Conservation (phyloP, 2,888 invertebrate genomes). For the Metellina segmentata region DNA sequence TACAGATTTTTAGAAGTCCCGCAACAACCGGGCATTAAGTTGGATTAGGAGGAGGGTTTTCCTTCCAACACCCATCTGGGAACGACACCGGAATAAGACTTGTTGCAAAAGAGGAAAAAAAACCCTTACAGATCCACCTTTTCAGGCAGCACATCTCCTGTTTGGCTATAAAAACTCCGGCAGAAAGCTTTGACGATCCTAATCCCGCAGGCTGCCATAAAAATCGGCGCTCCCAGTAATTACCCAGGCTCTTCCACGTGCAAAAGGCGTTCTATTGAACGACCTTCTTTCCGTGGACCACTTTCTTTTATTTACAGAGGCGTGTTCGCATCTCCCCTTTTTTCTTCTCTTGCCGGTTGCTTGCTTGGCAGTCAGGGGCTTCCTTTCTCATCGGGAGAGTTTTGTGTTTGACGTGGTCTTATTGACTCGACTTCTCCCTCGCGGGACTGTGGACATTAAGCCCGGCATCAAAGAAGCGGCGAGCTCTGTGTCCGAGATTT, state of each 20-base stretch:
- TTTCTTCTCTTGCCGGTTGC: not conserved
- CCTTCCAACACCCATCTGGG: no score
- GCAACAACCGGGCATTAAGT: no score
- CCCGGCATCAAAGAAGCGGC: slow-evolving; percentile 49
- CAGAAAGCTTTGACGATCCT: slow-evolving; percentile 11
- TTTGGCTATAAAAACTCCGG: not conserved
- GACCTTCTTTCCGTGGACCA: not conserved
- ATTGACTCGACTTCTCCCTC: slow-evolving; percentile 49
- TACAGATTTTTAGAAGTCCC: no score
- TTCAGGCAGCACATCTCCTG: not conserved
- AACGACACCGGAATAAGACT: not conserved
- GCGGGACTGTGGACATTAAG: slow-evolving; percentile 43
- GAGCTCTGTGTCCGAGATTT: not conserved
- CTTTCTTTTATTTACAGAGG: slow-evolving; percentile 34
- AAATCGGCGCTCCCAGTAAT: slow-evolving; percentile 22
- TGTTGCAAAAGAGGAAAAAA: not conserved
- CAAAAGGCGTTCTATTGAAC: slow-evolving; percentile 17
- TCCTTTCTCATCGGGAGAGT: not conserved
- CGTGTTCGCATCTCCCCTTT: not conserved
- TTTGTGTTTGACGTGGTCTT: slow-evolving; percentile 50
- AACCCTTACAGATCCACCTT: not conserved
- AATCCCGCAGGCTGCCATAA: slow-evolving; percentile 45
- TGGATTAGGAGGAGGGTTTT: no score
- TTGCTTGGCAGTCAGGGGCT: not conserved
- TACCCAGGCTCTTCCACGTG: slow-evolving; percentile 17